Percentiles rank a stretch among this genome's conserved stretches.
Evolutionary conservation across 30 jellyfish, hydroid and myxozoan species (phyloP).

Genomic region (Rhopilema esculentum): DNA sequence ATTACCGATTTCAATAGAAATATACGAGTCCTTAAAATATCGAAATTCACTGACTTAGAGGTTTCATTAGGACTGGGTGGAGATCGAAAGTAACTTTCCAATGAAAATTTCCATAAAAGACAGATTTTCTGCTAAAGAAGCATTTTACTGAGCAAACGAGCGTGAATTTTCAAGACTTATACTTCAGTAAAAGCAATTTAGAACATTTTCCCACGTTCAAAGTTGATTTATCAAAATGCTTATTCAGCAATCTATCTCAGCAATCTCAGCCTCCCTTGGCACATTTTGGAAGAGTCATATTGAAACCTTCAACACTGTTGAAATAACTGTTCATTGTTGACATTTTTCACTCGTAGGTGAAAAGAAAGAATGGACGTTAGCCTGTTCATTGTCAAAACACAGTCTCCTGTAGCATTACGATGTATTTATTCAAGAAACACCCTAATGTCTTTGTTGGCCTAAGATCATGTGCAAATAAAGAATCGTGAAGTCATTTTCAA

Average conservation of each 20-base stretch:
- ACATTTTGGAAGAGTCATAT: neutral
- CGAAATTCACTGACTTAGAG: neutral
- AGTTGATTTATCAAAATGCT: neutral
- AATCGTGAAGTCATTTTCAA: neutral
- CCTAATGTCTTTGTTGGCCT: too few species aligned
- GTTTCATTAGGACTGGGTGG: neutral
- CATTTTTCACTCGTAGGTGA: neutral
- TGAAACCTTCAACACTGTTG: too few species aligned
- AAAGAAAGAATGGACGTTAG: neutral
- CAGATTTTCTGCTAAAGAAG: neutral
- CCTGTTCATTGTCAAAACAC: neutral
- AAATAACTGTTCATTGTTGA: neutral
- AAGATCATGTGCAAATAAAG: too few species aligned
- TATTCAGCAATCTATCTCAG: neutral
- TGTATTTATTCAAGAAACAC: neutral
- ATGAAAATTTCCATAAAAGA: neutral
- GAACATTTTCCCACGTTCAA: neutral
- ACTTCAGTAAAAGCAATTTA: neutral
- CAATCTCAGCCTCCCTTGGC: neutral
- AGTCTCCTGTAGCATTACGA: neutral
- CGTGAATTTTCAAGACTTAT: neutral
- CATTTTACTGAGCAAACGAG: neutral
- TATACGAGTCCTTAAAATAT: neutral
- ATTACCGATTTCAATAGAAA: neutral
- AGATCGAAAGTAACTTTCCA: neutral